A percentile compares a stretch with the other conserved stretches of the same genome.
Evolutionary conservation across 2,888 invertebrate species (phyloP).

Genomic region (Parthenolecanium corni): DNA sequence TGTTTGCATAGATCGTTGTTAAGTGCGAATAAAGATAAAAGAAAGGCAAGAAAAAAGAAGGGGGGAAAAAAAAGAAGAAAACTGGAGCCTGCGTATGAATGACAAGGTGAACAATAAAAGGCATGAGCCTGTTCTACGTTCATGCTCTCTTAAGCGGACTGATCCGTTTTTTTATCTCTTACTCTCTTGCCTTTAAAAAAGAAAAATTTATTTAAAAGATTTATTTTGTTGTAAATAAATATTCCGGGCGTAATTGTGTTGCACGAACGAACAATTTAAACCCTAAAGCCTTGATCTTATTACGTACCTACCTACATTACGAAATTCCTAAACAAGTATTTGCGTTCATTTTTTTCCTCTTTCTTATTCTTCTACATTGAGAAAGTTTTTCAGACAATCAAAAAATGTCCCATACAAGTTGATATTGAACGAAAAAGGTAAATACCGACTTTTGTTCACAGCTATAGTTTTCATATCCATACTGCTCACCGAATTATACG

Average conservation of each 20-base stretch:
- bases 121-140: neutral
- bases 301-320: conserved; percentile 7
- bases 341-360: neutral
- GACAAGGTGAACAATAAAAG: conserved; percentile 26
- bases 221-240: conserved; percentile 22
- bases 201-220: conserved; percentile 1
- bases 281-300: conserved; percentile 24
- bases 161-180: neutral
- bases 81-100: conserved; percentile 14
- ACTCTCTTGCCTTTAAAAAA: neutral
- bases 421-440: neutral
- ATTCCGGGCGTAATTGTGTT: conserved; percentile 19
- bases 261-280: conserved; percentile 23
- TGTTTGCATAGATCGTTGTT: neutral
- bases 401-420: neutral
- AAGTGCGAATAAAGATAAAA: too few species aligned
- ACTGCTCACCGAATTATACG: too few species aligned
- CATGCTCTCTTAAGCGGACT: neutral
- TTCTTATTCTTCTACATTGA: neutral
- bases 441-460: too few species aligned
- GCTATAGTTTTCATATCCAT: too few species aligned
- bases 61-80: conserved; percentile 14
- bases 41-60: neutral
- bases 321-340: neutral
- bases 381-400: conserved; percentile 5